Conservation (phyloP, 2,888 invertebrate species). For the Dasypogon diadema region DNA sequence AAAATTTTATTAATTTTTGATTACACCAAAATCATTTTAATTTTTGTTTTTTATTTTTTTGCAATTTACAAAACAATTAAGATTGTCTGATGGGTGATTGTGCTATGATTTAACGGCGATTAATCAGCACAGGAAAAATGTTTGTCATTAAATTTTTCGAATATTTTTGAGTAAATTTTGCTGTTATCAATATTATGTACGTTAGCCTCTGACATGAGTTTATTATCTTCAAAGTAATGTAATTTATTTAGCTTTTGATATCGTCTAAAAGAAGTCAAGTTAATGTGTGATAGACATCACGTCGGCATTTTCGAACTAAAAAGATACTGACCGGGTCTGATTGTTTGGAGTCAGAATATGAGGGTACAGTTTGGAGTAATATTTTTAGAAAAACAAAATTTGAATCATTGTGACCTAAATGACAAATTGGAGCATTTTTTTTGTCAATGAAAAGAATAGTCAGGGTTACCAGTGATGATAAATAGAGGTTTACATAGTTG, state of each 20-base stretch:
- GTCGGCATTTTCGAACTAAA: background rate
- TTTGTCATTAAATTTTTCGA: background rate
- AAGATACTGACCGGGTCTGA: no score
- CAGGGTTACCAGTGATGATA: no score
- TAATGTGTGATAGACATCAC: background rate
- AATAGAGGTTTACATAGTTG: no score
- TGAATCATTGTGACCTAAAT: no score
- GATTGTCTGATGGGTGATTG: background rate
- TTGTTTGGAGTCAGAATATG: no score
- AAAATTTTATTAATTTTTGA: background rate
- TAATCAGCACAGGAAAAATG: background rate
- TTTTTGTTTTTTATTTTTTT: no score
- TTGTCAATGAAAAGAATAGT: no score
- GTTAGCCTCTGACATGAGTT: background rate
- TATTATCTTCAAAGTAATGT: background rate
- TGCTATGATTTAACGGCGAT: background rate
- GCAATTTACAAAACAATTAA: background rate
- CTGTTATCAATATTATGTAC: background rate
- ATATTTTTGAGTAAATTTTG: background rate
- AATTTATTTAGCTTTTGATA: background rate
- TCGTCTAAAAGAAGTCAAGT: background rate
- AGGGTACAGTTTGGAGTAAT: no score
- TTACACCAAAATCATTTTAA: background rate
- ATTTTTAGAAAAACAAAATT: no score
- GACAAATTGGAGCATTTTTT: no score